phyloP scores from a whole-genome alignment of 2,797 vertebrate species.

The Otolemur crassicaudatus region DNA sequence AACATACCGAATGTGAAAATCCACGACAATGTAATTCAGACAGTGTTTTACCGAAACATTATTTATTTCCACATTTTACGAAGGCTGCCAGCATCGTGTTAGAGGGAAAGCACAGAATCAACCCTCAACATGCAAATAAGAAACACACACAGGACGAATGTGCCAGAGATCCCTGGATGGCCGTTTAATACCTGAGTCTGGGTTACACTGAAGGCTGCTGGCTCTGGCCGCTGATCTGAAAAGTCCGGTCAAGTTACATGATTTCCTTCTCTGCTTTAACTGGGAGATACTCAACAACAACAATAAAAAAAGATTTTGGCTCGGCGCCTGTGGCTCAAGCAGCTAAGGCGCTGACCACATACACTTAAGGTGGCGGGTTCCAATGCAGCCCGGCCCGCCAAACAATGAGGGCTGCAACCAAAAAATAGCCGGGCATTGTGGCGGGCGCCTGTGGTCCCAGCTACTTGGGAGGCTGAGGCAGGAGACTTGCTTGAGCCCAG shows the following conservation, averaged over 20 bases:
- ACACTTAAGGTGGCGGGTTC: too few species aligned
- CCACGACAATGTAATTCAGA: background rate
- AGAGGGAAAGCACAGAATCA: background rate
- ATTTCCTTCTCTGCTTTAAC: background rate
- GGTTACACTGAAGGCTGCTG: background rate
- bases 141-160: background rate
- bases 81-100: background rate
- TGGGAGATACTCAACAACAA: background rate
- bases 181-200: background rate
- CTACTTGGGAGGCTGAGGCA: too few species aligned
- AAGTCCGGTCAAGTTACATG: background rate
- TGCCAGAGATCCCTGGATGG: background rate
- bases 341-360: too few species aligned
- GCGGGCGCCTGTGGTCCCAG: too few species aligned
- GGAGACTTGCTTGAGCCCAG: too few species aligned
- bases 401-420: too few species aligned
- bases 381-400: too few species aligned
- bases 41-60: background rate
- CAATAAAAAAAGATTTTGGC: background rate
- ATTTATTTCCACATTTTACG: slow-evolving; percentile 33
- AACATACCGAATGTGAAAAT: background rate
- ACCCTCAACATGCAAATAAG: slow-evolving; percentile 48
- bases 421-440: too few species aligned
- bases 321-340: too few species aligned
- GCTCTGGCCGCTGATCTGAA: background rate